Percentiles rank a stretch among this genome's conserved stretches.
Evolutionary conservation across 2,113 vertebrate species (phyloP).

Genomic region (Bagarius yarrelli): DNA sequence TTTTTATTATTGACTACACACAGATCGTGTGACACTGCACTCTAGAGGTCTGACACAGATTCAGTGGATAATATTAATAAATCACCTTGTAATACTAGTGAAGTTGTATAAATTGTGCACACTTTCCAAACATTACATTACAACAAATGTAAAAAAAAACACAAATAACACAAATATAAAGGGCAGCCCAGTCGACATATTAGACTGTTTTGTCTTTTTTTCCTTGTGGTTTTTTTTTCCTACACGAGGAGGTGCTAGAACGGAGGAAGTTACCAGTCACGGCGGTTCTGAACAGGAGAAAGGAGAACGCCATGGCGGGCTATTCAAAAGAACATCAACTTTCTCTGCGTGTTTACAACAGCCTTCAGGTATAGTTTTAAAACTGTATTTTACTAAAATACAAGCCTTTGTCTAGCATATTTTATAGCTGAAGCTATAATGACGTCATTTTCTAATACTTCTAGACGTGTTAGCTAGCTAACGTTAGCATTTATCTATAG

Average conservation of each 20-base stretch:
- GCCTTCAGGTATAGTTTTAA: slow-evolving; percentile 59
- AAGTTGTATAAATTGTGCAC: too few species aligned
- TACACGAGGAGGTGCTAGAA: neutral
- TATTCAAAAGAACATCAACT: slow-evolving; percentile 56
- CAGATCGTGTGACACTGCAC: too few species aligned
- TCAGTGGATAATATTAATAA: too few species aligned
- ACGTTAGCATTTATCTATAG: too few species aligned
- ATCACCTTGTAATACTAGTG: too few species aligned
- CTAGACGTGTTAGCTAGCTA: neutral
- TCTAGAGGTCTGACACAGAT: too few species aligned
- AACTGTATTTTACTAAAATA: neutral
- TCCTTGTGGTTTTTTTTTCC: neutral
- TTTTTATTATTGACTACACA: too few species aligned
- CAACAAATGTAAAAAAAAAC: neutral
- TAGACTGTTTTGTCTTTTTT: neutral
- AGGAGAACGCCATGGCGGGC: slow-evolving; percentile 65
- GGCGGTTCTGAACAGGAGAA: neutral
- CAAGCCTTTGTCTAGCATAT: too few species aligned
- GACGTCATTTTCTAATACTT: neutral
- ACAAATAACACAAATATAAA: neutral
- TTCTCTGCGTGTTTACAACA: slow-evolving; percentile 50
- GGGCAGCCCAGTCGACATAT: neutral
- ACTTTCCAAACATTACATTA: neutral
- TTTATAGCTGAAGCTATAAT: too few species aligned
- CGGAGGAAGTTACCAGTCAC: neutral